phyloP scores from a whole-genome alignment of 2,797 vertebrate species.

The Melopsittacus undulatus region DNA sequence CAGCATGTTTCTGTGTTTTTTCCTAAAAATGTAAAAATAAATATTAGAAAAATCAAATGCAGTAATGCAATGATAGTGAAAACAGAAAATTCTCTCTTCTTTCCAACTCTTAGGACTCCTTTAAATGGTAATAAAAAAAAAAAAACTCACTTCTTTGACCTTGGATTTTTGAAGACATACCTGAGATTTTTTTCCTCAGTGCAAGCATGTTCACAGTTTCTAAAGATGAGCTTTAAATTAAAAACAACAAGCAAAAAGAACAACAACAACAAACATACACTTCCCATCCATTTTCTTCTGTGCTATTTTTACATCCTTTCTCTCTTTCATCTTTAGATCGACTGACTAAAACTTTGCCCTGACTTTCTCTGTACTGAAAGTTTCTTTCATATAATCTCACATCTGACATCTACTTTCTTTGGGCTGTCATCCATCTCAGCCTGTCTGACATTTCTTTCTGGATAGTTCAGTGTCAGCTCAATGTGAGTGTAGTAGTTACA shows the following conservation, averaged over 20 bases:
- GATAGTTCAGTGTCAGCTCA: background rate
- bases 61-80: background rate
- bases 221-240: background rate
- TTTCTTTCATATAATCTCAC: background rate
- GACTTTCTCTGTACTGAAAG: background rate
- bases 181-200: accelerated
- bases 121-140: background rate
- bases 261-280: background rate
- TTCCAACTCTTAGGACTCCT: background rate
- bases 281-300: background rate
- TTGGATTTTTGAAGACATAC: background rate
- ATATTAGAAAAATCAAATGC: background rate
- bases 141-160: background rate
- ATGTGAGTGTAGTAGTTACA: background rate
- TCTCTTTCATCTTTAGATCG: background rate
- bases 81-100: background rate
- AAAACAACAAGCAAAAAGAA: background rate
- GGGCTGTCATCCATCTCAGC: background rate
- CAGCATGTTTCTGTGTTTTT: background rate
- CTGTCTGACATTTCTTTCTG: background rate
- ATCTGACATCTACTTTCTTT: background rate
- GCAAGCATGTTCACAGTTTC: background rate
- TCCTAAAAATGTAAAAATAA: background rate
- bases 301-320: background rate
- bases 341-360: background rate